Evolutionary conservation across 2,888 invertebrate species (phyloP).

Genomic region (Agrochola litura): DNA sequence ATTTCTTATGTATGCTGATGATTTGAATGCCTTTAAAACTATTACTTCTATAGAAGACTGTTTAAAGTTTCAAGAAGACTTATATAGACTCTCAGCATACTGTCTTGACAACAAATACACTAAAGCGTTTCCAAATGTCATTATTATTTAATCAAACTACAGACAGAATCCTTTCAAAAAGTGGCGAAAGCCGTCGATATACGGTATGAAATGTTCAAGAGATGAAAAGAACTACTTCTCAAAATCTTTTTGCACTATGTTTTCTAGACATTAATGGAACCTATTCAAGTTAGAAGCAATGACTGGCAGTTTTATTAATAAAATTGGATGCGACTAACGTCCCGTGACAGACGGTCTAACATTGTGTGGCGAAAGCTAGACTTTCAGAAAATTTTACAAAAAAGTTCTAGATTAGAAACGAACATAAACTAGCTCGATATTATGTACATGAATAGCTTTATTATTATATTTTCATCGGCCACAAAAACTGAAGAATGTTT

Average conservation of each 20-base stretch:
- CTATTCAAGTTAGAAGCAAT: slow-evolving; percentile 20
- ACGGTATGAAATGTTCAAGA: slow-evolving; percentile 3
- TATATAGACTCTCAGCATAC: no score
- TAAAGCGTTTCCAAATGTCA: no score
- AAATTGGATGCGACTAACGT: slow-evolving; percentile 4
- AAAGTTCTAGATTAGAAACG: background rate
- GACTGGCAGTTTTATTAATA: slow-evolving; percentile 30
- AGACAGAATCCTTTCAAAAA: background rate
- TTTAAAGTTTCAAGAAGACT: no score
- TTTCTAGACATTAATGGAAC: slow-evolving; percentile 26
- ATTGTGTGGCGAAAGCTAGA: slow-evolving; percentile 37
- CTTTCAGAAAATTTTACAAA: slow-evolving; percentile 14
- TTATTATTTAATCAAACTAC: background rate
- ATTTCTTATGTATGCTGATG: no score
- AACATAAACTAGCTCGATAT: slow-evolving; percentile 4
- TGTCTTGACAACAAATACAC: no score
- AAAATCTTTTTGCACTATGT: slow-evolving; percentile 4
- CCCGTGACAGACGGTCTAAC: background rate
- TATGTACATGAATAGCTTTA: background rate
- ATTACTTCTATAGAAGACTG: no score
- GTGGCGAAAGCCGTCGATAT: background rate
- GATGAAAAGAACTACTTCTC: background rate
- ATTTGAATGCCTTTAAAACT: no score
- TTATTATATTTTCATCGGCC: background rate
- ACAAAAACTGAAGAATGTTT: background rate